Conservation (phyloP, 2,888 invertebrate genomes). For the Heteropelma amictum region DNA sequence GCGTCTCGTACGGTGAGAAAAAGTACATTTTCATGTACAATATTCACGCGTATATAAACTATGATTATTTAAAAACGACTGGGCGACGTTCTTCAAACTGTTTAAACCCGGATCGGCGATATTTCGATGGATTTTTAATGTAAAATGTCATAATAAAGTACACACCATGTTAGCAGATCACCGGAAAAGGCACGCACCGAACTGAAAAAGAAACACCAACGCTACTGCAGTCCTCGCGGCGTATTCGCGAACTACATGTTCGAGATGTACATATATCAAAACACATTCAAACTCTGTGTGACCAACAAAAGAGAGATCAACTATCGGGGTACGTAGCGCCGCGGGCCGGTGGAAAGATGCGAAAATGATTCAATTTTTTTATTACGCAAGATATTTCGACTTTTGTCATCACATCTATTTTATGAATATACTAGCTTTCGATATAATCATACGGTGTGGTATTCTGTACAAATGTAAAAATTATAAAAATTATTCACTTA, state of each 20-base stretch:
- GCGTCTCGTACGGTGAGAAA: not conserved
- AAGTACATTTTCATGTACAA: constrained; percentile 15
- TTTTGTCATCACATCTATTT: too few relatives aligned
- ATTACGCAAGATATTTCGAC: too few relatives aligned
- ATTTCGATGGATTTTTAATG: constrained; percentile 60
- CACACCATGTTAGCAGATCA: constrained; percentile 69
- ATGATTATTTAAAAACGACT: constrained; percentile 24
- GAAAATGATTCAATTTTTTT: too few relatives aligned
- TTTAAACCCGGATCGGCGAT: constrained; percentile 54
- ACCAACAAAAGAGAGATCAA: not conserved
- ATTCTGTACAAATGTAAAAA: too few relatives aligned
- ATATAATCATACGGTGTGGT: too few relatives aligned
- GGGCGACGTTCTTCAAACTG: not conserved
- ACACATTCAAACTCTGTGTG: not conserved
- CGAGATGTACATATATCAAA: too few relatives aligned
- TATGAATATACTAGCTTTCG: too few relatives aligned
- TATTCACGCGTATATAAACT: constrained; percentile 6
- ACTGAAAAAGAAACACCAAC: constrained; percentile 57
- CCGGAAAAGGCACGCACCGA: constrained; percentile 65
- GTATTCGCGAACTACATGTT: constrained; percentile 28
- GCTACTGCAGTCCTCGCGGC: constrained; percentile 45
- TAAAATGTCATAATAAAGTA: constrained; percentile 60
- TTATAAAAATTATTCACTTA: too few relatives aligned
- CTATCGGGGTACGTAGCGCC: not conserved
- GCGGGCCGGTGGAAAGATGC: not conserved